Percentiles rank a stretch among this genome's conserved stretches.
Conservation (phyloP, 2,113 vertebrate genomes). For the Phaethon lepturus region DNA sequence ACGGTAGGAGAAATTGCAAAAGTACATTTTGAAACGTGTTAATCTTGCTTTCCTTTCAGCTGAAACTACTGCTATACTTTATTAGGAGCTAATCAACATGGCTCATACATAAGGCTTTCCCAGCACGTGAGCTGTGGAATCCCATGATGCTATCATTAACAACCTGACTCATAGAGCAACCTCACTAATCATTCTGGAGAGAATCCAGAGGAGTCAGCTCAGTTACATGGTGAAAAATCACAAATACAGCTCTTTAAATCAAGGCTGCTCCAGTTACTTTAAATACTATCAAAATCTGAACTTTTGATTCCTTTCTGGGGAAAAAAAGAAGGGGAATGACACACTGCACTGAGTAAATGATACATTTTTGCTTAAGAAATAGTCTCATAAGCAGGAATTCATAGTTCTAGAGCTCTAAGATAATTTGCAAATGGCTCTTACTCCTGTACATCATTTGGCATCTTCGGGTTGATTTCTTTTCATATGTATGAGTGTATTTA, state of each 20-base stretch:
- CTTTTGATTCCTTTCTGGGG: not conserved
- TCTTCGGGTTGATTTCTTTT: not conserved
- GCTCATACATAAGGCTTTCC: not conserved
- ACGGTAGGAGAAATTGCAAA: not conserved
- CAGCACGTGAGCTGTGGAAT: not conserved
- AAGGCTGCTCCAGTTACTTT: not conserved
- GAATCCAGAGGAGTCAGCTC: not conserved
- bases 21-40: not conserved
- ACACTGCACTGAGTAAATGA: not conserved
- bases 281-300: not conserved
- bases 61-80: not conserved
- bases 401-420: not conserved
- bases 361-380: not conserved
- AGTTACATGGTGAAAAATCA: not conserved
- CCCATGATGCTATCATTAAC: not conserved
- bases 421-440: not conserved
- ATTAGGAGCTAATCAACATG: not conserved
- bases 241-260: not conserved
- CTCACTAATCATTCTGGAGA: not conserved
- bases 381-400: not conserved
- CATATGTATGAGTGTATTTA: not conserved
- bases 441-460: not conserved
- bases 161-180: not conserved
- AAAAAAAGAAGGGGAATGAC: not conserved
- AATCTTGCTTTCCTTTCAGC: not conserved